Conservation (phyloP, 2,797 vertebrate genomes). For the Columba guinea region DNA sequence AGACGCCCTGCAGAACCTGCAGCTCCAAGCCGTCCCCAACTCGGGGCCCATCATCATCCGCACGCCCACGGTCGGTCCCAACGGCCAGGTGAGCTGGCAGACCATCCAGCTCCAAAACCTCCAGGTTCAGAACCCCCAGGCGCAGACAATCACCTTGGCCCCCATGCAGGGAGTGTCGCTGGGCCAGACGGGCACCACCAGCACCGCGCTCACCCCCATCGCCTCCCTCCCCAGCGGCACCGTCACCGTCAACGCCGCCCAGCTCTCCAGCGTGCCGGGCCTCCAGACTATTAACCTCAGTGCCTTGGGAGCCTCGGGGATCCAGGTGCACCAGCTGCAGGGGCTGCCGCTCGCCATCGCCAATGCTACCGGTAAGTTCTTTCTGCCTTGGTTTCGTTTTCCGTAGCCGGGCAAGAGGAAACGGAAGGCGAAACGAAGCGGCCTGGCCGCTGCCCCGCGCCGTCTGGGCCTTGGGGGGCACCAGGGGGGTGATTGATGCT, state of each 20-base stretch:
- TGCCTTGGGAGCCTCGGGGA: slow-evolving; percentile 86
- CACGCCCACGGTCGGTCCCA: slow-evolving; percentile 88
- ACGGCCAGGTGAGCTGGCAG: slow-evolving; percentile 97
- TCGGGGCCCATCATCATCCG: slow-evolving; percentile 91
- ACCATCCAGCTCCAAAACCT: slow-evolving; percentile 95
- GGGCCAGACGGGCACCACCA: slow-evolving; percentile 81
- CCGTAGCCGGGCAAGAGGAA: background rate
- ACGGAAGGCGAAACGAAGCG: rapidly evolving
- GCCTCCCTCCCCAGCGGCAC: slow-evolving; percentile 82
- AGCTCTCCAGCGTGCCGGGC: slow-evolving; percentile 87
- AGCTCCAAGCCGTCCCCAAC: slow-evolving; percentile 92
- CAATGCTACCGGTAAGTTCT: slow-evolving; percentile 84
- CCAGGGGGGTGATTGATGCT: background rate
- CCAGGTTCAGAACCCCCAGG: slow-evolving; percentile 82
- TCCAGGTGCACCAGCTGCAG: slow-evolving; percentile 95
- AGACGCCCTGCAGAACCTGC: slow-evolving; percentile 85
- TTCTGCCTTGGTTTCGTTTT: background rate
- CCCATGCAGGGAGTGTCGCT: slow-evolving; percentile 87
- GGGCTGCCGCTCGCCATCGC: slow-evolving; percentile 89
- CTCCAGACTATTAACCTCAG: slow-evolving; percentile 98
- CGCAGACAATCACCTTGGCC: slow-evolving; percentile 94
- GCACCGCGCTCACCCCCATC: slow-evolving; percentile 78
- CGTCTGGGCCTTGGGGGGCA: rapidly evolving
- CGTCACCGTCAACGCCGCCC: slow-evolving; percentile 88
- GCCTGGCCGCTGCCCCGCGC: background rate